Base-by-base conservation (phyloP, 2,113 vertebrate genomes). In the Eulacestoma nigropectus region DNA sequence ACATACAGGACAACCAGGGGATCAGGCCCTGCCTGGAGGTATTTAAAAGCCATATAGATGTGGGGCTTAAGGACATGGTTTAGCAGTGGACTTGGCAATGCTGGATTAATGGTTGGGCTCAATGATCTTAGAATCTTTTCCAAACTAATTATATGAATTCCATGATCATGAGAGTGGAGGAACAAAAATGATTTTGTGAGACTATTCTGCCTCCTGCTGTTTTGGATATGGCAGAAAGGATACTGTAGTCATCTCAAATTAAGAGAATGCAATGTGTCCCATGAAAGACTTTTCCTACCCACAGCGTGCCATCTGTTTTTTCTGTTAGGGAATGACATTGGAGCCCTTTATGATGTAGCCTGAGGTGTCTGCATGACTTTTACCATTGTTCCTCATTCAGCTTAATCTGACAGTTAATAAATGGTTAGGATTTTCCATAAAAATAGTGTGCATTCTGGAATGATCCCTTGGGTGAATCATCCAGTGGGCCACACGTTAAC, bases 301-400 rank as follows among this genome's bases (percentile, higher is more conserved):
- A 16, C 6, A 16, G 14, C 0, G 0, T 63, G 20, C 27, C 29
- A 68, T 41, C 22, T 23, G 20, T 1, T 55, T 77, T 33, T 74
- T 52, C 33, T 90, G 42, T 35, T 35, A 84, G 33, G 23, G 72
- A 80, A 53, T 87, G 26, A 32, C 29, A 26, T 10, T 23, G 18
- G 35, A 60, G n/a, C 15, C 25, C 39, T 83, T 89, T 62, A 55
- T 74, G 35, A 41, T 6, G 6, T 37, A 80, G 17, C 47, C 75
- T 80, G 59, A 33, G 15, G 33, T 87, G 30, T 82, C 8, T 6
- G 39, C 44, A 7, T 88, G 55, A 50, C 50, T 83, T 90, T 52
- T 37, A 80, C 37, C 18, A 10, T 33, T 55, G 19, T 68, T 93
- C 35, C 81, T 86, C 17, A 23, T 76, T 69, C 60, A 75, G 18